Evolutionary conservation across 2,113 vertebrate species (phyloP), one percentile per base, ranked within the genome.

Genomic region (Pitta sordida): DNA sequence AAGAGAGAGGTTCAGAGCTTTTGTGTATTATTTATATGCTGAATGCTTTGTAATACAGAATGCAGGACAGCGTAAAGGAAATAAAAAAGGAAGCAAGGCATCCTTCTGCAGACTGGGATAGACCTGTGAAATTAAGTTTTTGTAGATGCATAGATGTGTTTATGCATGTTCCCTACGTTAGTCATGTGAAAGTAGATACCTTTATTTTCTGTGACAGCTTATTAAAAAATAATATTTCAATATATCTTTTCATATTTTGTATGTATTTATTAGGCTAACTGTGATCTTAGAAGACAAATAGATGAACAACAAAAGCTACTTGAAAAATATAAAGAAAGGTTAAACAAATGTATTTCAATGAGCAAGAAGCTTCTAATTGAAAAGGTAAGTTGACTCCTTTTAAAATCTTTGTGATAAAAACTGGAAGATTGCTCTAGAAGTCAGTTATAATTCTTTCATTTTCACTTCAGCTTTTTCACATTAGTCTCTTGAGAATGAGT

Each of bases 291-390:
- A 98, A 98, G 99, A 98, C 99, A 99, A 97, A 99, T 99, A 98
- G 99, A 99, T 85, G 99, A 99, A 98, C 99, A 99, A 98, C 99
- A 99, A 98, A 99, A 99, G 97, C 97, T 99, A 98, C 99, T 99
- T 98, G 99, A 99, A 98, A 99, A 99, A 97, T 99, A 99, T 90
- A 99, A 99, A 97, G 99, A 99, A 97, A 98, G 99, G 86, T 98
- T 99, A 98, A 99, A 99, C 98, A 99, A 99, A 97, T 99, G 99
- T 96, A 99, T 99, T 98, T 99, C 99, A 84, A 99, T 99, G 99
- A 99, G 99, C 97, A 99, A 99, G 97, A 99, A 99, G 94, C 98
- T 99, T 96, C 98, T 99, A n/a, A 99, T 99, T 97, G 99, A 99
- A 98, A 99, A 99, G 98, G 99, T 99, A 97, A 93, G 92, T 87